Base-by-base conservation (phyloP, 2,888 invertebrate genomes). In the Acrocera orbiculus region DNA sequence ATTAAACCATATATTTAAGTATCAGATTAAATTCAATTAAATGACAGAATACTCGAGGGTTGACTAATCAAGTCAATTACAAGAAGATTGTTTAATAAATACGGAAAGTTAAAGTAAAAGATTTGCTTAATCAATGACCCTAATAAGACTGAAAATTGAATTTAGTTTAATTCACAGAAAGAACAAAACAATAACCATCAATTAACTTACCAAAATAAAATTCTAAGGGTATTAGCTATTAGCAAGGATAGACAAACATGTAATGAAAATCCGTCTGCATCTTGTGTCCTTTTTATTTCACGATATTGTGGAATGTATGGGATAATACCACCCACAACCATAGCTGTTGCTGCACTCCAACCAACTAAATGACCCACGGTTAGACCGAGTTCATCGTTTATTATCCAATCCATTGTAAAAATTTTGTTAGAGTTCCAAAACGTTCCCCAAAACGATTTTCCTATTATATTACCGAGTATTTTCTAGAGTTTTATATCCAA, bases 291-390 rank as follows among this genome's bases (percentile, higher is more conserved):
- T 54, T 73, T 79, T 40, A 98, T 96, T 63, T 96, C 90, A 46
- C 76, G 69, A 55, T 95, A 96, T 54, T 95, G 95, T 23, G 95
- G 95, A 47, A 96, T 80, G 53, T 92, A 96, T 16, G 95, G 95
- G 41, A 92, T 76, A 25, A 92, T 77, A 46, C 95, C 95, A 34
- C 95, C 95, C 48, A 93, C 72, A 40, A 95, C 81, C 85, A 95
- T 93, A 41, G 86, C 85, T 37, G 75, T 73, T 40, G 83, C 80
- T 45, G 83, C 81, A 35, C 74, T 66, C 76, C 80, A 82, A 38
- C 77, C 76, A 22, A 79, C 73, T 39, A 85, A 59, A 52, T 80
- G 75, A 32, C 77, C 73, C 42, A 85, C 69, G 11, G 78, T 78
- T 32, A 80, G 59, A 36, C 77, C 74, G 51, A 77, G 57, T 51